A percentile compares a stretch with the other conserved stretches of the same genome.
Conservation (phyloP, 2,888 invertebrate species). For the Gari tellinella region DNA sequence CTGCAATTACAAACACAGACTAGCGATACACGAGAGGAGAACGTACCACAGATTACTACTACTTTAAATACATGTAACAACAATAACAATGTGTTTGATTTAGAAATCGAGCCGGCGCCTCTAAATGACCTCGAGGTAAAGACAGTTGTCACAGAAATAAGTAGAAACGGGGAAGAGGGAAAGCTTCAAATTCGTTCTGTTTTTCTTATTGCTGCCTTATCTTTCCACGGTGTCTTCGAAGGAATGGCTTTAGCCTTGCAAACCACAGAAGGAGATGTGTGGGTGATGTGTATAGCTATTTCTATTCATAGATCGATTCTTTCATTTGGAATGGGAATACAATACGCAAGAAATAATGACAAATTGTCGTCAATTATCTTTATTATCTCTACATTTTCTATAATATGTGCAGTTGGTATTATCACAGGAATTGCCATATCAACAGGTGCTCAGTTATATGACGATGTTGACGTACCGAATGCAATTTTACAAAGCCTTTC, state of each 20-base stretch:
- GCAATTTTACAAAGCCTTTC: conserved; percentile 78
- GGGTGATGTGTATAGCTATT: conserved; percentile 78
- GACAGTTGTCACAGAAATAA: conserved; percentile 75
- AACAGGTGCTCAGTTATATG: conserved; percentile 75
- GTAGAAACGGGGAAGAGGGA: conserved; percentile 65
- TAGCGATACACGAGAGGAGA: conserved; percentile 30
- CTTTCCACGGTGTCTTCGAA: conserved; percentile 79
- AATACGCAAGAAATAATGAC: conserved; percentile 74
- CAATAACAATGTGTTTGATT: conserved; percentile 40
- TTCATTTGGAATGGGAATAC: conserved; percentile 77
- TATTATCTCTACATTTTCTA: conserved; percentile 74
- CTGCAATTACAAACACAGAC: conserved; percentile 22
- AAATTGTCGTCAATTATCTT: conserved; percentile 74
- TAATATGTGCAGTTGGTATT: conserved; percentile 76
- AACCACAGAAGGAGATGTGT: conserved; percentile 73
- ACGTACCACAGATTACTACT: neutral
- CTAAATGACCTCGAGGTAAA: conserved; percentile 73
- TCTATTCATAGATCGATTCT: conserved; percentile 75
- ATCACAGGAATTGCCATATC: conserved; percentile 77
- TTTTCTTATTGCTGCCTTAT: conserved; percentile 75
- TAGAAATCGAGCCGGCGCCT: conserved; percentile 65
- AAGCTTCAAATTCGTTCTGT: conserved; percentile 76
- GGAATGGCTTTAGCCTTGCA: conserved; percentile 79
- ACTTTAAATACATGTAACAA: conserved; percentile 2
- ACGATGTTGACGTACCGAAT: conserved; percentile 76